Conservation (phyloP, 2,797 vertebrate genomes). For the Sebastes vulpes region DNA sequence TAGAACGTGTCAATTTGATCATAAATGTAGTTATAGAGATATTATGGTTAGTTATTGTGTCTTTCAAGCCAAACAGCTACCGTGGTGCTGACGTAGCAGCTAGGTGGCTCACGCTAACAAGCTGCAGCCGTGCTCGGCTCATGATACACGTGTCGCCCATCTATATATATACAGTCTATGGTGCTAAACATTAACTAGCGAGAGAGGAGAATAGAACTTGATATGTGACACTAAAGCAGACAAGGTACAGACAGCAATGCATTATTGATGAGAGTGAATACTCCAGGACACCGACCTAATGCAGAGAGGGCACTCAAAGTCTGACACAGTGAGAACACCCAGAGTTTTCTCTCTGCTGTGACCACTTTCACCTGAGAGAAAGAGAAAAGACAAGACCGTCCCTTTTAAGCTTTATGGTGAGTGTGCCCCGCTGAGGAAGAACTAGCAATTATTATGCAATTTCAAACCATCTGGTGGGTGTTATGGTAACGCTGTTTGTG, state of each 20-base stretch:
- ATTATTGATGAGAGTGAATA: slow-evolving; percentile 24
- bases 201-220: neutral
- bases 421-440: neutral
- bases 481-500: neutral
- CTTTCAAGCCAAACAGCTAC: too few species aligned
- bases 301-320: slow-evolving; percentile 94
- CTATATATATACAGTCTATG: too few species aligned
- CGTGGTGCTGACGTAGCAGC: too few species aligned
- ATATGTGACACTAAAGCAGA: slow-evolving; percentile 6
- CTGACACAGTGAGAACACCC: slow-evolving; percentile 84
- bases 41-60: too few species aligned
- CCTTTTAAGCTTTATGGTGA: neutral
- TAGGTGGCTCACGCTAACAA: too few species aligned
- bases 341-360: slow-evolving; percentile 61
- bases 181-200: slow-evolving; percentile 17
- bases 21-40: too few species aligned
- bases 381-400: neutral
- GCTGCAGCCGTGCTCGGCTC: fast-evolving
- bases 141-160: too few species aligned
- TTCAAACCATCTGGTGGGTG: slow-evolving; percentile 17
- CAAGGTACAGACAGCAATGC: neutral
- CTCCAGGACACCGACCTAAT: slow-evolving; percentile 86
- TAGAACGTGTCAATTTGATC: too few species aligned
- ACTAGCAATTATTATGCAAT: neutral
- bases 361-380: slow-evolving; percentile 60